phyloP scores from a whole-genome alignment of 2,113 vertebrate genomes.

The Ia io region DNA sequence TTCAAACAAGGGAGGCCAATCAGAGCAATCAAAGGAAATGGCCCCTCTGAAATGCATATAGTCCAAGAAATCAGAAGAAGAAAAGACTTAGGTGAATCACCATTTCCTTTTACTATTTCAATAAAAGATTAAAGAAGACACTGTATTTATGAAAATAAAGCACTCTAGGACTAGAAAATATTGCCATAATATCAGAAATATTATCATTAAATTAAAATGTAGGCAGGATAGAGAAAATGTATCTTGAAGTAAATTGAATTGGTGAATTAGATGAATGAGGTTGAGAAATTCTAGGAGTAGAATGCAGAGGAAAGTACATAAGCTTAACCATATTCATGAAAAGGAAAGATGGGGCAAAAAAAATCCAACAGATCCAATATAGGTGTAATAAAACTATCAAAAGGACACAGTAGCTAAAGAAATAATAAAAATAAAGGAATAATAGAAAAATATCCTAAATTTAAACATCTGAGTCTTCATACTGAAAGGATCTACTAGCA shows the following conservation, averaged over 20 bases:
- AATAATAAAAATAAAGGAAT: not conserved
- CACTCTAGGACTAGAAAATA: conserved; percentile 36
- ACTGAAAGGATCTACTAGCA: not conserved
- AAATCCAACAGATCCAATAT: not conserved
- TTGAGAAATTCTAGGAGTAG: conserved; percentile 40
- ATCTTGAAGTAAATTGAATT: not conserved
- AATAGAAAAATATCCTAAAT: not conserved
- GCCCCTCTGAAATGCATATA: not conserved
- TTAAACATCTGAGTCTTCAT: not conserved
- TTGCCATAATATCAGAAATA: conserved; percentile 23
- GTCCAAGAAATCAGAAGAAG: not conserved
- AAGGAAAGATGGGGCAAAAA: not conserved
- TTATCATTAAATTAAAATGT: conserved; percentile 52
- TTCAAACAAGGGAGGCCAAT: not conserved
- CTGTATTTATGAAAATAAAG: conserved; percentile 29
- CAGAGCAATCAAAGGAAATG: not conserved
- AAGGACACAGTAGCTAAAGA: not conserved
- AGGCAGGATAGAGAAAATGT: conserved; percentile 41
- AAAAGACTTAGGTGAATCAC: not conserved
- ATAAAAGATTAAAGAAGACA: not conserved
- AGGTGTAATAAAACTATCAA: not conserved
- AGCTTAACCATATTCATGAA: not conserved
- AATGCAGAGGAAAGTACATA: not conserved
- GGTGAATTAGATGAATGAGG: conserved; percentile 28
- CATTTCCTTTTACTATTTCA: conserved; percentile 42